Conservation (phyloP, 2,888 invertebrate species). For the Lasioglossum villosulum region DNA sequence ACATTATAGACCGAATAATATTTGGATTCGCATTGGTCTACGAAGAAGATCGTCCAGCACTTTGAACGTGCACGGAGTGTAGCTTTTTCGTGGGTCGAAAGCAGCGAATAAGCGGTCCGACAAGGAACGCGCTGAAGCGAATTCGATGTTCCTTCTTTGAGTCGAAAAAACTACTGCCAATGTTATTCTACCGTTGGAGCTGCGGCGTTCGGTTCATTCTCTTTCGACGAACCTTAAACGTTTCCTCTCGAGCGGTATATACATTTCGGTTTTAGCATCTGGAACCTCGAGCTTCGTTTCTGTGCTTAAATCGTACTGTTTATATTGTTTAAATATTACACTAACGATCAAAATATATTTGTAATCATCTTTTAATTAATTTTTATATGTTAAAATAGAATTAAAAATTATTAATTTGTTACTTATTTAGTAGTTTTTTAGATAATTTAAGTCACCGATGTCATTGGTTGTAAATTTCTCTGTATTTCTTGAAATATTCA, state of each 20-base stretch:
- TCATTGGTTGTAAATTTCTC: no score
- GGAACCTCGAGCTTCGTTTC: neutral
- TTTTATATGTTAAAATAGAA: no score
- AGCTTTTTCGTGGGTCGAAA: neutral
- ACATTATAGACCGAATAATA: neutral
- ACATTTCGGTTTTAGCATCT: neutral
- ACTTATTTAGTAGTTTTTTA: no score
- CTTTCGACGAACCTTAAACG: neutral
- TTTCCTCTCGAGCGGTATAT: neutral
- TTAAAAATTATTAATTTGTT: no score
- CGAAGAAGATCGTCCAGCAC: neutral
- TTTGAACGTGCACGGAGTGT: neutral
- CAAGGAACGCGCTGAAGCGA: conserved; percentile 4
- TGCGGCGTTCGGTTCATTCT: neutral
- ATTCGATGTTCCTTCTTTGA: conserved; percentile 8
- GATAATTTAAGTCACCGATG: no score
- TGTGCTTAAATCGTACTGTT: neutral
- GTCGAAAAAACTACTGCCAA: neutral
- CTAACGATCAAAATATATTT: neutral
- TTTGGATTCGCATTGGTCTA: neutral
- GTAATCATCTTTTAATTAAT: no score
- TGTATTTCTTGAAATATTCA: no score
- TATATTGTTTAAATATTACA: neutral
- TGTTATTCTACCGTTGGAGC: neutral
- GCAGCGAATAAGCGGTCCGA: neutral